Percentiles rank a stretch among this genome's conserved stretches.
Evolutionary conservation across 2,888 invertebrate genomes (phyloP).

Genomic region (Trichacis sp.): DNA sequence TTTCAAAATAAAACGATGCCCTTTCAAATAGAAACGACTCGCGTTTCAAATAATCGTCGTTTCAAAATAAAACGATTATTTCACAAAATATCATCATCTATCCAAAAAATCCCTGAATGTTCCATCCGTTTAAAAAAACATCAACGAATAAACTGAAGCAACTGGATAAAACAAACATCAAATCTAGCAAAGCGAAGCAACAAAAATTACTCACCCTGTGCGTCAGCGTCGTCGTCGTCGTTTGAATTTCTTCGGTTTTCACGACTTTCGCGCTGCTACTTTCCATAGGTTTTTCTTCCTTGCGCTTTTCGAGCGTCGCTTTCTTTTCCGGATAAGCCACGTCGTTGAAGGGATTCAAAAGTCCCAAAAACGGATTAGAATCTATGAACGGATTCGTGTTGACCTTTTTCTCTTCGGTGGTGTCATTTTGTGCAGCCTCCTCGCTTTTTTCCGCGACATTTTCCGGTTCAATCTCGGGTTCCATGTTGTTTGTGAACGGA

Average conservation of each 20-base stretch:
- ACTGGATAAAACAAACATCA: slow-evolving; percentile 9
- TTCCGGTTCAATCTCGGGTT: slow-evolving; percentile 20
- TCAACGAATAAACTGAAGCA: neutral
- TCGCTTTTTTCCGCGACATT: slow-evolving; percentile 20
- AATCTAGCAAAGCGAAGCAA: slow-evolving; percentile 1
- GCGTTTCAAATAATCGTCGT: no score
- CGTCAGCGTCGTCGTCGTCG: slow-evolving; percentile 59
- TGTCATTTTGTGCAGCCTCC: slow-evolving; percentile 24
- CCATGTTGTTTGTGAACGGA: slow-evolving; percentile 61
- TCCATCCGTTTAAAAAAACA: neutral
- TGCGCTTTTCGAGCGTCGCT: slow-evolving; percentile 16
- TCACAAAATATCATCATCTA: neutral
- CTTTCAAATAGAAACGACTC: no score
- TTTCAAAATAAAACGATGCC: no score
- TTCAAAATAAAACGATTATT: no score
- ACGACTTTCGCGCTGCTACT: slow-evolving; percentile 56
- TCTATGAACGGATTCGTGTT: slow-evolving; percentile 70
- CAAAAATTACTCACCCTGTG: slow-evolving; percentile 57
- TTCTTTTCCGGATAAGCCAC: slow-evolving; percentile 35
- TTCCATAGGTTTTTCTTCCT: slow-evolving; percentile 50
- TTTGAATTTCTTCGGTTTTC: slow-evolving; percentile 62
- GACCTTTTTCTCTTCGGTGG: slow-evolving; percentile 55
- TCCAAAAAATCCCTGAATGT: no score
- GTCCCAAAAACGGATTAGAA: slow-evolving; percentile 67
- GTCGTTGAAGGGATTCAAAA: slow-evolving; percentile 66